These are phyloP conservation scores for Hemibagrus wyckioides DNA, from an alignment of 2,113 vertebrate species.

Conservation along the genomic window DNA sequence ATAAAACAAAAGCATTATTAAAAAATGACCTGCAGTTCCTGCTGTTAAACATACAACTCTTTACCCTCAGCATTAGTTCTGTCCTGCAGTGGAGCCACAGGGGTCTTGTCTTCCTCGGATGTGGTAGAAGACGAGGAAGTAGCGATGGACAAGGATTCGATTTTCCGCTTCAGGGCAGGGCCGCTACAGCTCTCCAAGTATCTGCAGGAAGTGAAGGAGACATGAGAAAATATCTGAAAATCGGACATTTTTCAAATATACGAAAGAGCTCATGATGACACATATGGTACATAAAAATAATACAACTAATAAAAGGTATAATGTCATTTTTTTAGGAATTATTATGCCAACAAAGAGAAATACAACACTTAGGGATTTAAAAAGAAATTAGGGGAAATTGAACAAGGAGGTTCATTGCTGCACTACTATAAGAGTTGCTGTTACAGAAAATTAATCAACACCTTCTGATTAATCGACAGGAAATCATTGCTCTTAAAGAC, in stretches of 20 bases:
- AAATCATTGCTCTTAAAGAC: background rate
- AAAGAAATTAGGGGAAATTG: too few relatives aligned
- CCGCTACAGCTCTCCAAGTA: conserved; percentile 84
- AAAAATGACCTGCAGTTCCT: background rate
- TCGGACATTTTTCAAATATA: background rate
- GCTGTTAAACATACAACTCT: conserved; percentile 3
- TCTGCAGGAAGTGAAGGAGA: conserved; percentile 59
- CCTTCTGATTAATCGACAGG: background rate
- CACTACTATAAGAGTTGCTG: background rate
- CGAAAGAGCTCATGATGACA: background rate
- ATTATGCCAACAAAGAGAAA: background rate
- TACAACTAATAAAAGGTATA: background rate
- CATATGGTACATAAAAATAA: background rate
- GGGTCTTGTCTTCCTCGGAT: conserved; percentile 79
- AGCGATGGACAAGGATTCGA: conserved; percentile 71
- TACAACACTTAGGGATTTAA: background rate
- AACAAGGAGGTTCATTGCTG: background rate
- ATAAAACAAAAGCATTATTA: background rate
- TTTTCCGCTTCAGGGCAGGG: conserved; percentile 84
- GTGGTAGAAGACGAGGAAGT: conserved; percentile 80
- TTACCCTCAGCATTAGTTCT: conserved; percentile 69
- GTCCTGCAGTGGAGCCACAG: conserved; percentile 55
- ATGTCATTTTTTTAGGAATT: background rate
- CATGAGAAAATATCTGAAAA: background rate
- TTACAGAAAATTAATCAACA: background rate